Evolutionary conservation across 1,140 invertebrate species (phyloP).

Genomic region (Meloidogyne exigua): DNA sequence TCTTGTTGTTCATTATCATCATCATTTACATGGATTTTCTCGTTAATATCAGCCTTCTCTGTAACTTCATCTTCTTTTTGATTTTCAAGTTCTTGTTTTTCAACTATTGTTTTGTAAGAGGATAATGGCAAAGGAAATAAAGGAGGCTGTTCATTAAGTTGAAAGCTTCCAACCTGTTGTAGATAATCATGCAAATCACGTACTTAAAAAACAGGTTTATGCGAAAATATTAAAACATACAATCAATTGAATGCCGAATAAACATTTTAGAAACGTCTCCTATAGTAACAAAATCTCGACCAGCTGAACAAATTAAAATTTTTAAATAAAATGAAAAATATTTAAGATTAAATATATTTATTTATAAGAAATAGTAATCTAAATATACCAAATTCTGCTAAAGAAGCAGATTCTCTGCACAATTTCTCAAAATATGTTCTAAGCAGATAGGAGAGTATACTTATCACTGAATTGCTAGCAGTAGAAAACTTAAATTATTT

Average conservation of each 20-base stretch:
- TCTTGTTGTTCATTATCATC: slow-evolving; percentile 8
- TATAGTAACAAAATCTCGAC: slow-evolving; percentile 11
- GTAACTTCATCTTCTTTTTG: not conserved
- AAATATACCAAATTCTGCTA: not conserved
- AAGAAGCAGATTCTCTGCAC: slow-evolving; percentile 6
- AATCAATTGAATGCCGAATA: not conserved
- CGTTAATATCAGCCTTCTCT: slow-evolving; percentile 1
- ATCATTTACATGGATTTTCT: not conserved
- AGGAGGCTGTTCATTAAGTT: not conserved
- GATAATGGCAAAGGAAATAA: not conserved
- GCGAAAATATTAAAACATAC: not conserved
- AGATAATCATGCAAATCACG: slow-evolving; percentile 27
- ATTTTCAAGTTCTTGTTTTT: not conserved
- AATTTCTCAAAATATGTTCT: slow-evolving; percentile 26
- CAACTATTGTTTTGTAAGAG: not conserved
- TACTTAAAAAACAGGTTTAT: slow-evolving; percentile 1
- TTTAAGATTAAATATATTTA: not conserved
- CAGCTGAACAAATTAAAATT: not conserved
- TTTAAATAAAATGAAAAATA: not conserved
- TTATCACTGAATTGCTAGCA: slow-evolving; percentile 7
- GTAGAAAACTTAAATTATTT: slow-evolving; percentile 18
- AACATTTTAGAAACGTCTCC: slow-evolving; percentile 18
- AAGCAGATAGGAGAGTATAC: slow-evolving; percentile 11
- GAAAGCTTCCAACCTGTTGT: slow-evolving; percentile 6
- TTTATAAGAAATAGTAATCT: too few relatives aligned